A percentile compares a stretch with the other conserved stretches of the same genome.
These are phyloP conservation scores for Psophia crepitans DNA, from an alignment of 2,113 vertebrate genomes.

Conservation along the genomic window DNA sequence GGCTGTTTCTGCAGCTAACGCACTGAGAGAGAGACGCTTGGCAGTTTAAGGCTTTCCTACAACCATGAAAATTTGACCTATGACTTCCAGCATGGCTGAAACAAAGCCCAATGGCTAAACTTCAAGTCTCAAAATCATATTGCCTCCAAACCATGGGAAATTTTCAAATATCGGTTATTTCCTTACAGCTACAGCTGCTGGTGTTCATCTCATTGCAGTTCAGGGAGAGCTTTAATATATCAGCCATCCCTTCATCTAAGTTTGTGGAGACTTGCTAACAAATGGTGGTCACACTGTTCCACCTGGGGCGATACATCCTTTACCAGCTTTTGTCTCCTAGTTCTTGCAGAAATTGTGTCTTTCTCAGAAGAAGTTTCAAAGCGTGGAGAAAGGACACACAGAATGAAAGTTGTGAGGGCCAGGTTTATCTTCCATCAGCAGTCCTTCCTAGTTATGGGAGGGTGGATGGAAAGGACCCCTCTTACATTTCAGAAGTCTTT, in stretches of 20 bases:
- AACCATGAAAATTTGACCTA: not conserved
- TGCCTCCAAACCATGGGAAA: not conserved
- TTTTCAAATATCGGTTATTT: not conserved
- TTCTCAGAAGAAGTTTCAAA: not conserved
- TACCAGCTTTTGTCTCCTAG: not conserved
- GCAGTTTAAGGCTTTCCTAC: not conserved
- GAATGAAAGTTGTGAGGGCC: not conserved
- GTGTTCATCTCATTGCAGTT: not conserved
- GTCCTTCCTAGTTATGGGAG: not conserved
- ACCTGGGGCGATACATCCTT: not conserved
- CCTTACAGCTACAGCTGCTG: not conserved
- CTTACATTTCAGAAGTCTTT: not conserved
- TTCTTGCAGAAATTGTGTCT: not conserved
- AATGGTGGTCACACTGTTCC: not conserved
- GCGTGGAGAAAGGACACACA: not conserved
- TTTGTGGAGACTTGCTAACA: not conserved
- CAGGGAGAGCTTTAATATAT: not conserved
- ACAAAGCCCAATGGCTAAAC: not conserved
- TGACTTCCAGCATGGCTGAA: not conserved
- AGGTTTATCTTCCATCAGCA: not conserved
- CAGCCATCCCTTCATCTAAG: not conserved
- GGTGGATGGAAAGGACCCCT: not conserved
- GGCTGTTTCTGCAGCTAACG: not conserved
- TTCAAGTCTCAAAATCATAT: not conserved
- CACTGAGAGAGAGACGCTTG: not conserved